Evolutionary conservation across 2,888 invertebrate species (phyloP), one percentile per base, ranked within the genome.

Genomic region (Hypolimnas misippus): DNA sequence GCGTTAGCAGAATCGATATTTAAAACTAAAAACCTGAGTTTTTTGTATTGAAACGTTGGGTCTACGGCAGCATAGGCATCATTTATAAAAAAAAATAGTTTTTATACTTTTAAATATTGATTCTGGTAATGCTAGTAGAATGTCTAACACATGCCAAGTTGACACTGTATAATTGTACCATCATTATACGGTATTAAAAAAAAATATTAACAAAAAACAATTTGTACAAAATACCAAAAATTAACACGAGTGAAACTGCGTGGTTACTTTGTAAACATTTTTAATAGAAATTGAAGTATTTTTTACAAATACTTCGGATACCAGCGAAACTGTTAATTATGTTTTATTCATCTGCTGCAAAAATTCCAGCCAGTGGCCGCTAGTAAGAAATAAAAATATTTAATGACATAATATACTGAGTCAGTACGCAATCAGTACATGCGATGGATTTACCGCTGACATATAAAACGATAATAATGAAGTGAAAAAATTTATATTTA

Each of bases 401-500:
- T 46, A 46, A 46, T 46, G 46, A 46, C 46, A 21, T 46, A 46
- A 46, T 46, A 46, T 25, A 46, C 6, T 46, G 46, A 46, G 21
- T 46, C 19, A 46, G 46, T 46, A 46, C 21, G 46, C 21, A 46
- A 46, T 46, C 46, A 25, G 21, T 46, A 21, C 6, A 12, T 5
- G 10, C 46, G 46, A 46, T 46, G 46, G 46, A 25, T 46, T 46
- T 46, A 46, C 46, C 19, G 46, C 46, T 46, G 46, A 46, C 46
- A 21, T 46, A 46, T n/a, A n/a, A 6, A 25, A n/a, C n/a, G 21
- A 21, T 21, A 25, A 46, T 46, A 46, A 46, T 46, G 5, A 46
- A 46, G 16, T 21, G 10, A 21, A 25, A 21, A 46, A 21, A 21
- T 19, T 12, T 42, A 42, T 42, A 16, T 17, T 42, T 17, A 42